Percentiles rank a stretch among this genome's conserved stretches.
Conservation (phyloP, 2,113 vertebrate species). For the Scartelaos histophorus region DNA sequence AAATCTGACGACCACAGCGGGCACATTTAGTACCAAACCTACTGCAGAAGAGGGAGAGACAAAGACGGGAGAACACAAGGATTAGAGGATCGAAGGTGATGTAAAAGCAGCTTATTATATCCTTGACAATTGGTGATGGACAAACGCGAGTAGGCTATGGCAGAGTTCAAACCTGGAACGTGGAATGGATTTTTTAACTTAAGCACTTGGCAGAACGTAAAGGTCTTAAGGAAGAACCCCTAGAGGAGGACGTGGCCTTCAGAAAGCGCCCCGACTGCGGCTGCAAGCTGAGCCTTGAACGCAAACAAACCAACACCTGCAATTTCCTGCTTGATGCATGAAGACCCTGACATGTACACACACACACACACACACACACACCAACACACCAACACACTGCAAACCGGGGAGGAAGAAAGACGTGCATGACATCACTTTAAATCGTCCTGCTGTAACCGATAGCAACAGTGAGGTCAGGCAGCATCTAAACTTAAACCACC, state of each 20-base stretch:
- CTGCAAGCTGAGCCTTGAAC: constrained; percentile 69
- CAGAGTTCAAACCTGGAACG: constrained; percentile 5
- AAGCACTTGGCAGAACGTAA: constrained; percentile 44
- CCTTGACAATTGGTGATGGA: background rate
- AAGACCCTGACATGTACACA: constrained; percentile 64
- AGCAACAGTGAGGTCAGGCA: constrained; percentile 67
- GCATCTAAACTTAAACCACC: constrained; percentile 65
- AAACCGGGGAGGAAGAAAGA: constrained; percentile 50
- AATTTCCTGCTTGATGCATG: constrained; percentile 72
- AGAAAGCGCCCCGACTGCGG: constrained; percentile 53
- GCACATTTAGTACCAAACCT: constrained; percentile 98
- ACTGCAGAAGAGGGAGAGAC: constrained; percentile 76
- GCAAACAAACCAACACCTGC: constrained; percentile 77
- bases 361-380: no score
- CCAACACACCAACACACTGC: constrained; percentile 28
- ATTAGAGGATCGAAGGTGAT: constrained; percentile 8
- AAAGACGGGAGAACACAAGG: constrained; percentile 5
- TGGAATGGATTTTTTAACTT: constrained; percentile 38
- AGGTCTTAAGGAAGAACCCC: constrained; percentile 48
- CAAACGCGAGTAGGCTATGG: constrained; percentile 7
- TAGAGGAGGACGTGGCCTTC: constrained; percentile 61
- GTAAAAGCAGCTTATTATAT: constrained; percentile 9
- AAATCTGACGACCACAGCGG: constrained; percentile 94
- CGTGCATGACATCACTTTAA: constrained; percentile 66
- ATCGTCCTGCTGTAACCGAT: constrained; percentile 64